phyloP scores from a whole-genome alignment of 2,797 vertebrate genomes.

The Intellagama lesueurii region DNA sequence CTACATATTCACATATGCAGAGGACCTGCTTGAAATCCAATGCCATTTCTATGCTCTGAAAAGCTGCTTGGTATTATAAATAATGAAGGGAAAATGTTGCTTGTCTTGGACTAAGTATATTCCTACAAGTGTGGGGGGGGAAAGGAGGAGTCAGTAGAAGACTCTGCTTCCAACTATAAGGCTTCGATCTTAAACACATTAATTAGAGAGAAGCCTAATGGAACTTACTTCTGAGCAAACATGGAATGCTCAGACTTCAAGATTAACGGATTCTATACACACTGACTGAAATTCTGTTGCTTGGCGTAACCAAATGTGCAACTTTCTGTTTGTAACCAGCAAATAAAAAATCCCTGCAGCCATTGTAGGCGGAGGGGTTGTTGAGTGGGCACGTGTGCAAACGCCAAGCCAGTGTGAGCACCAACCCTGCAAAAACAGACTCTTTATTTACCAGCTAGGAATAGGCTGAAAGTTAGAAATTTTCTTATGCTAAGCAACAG shows the following conservation, averaged over 20 bases:
- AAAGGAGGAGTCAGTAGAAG: neutral
- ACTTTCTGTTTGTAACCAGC: neutral
- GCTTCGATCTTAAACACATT: neutral
- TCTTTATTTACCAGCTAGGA: too few species aligned
- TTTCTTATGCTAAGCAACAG: too few species aligned
- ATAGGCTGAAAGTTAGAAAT: too few species aligned
- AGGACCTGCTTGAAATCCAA: neutral
- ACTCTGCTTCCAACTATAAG: neutral
- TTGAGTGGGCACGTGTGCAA: too few species aligned
- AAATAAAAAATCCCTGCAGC: neutral
- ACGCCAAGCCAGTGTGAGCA: too few species aligned
- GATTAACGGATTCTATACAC: neutral
- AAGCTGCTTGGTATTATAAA: neutral
- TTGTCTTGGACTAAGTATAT: neutral
- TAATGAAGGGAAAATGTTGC: neutral
- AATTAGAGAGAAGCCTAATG: neutral
- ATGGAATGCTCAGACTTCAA: neutral
- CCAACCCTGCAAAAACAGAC: too few species aligned
- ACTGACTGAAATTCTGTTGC: too few species aligned
- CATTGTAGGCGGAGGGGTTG: neutral
- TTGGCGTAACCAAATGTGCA: neutral
- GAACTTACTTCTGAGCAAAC: neutral
- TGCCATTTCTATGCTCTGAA: neutral
- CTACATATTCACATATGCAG: rapidly evolving
- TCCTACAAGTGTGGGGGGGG: neutral